phyloP scores from a whole-genome alignment of 2,113 vertebrate genomes.

The Poeciliopsis turrubarensis region DNA sequence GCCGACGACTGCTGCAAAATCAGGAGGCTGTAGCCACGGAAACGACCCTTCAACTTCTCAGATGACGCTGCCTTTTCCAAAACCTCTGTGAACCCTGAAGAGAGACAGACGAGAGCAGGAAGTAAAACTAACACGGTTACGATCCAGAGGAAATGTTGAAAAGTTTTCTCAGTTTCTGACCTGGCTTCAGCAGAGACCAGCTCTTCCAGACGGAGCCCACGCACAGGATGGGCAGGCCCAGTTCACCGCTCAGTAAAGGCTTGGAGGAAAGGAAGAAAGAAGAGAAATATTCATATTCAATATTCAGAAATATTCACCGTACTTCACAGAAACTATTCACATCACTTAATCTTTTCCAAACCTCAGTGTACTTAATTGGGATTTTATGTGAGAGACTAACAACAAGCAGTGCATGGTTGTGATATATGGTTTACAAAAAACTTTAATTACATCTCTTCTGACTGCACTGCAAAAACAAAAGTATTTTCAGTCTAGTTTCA shows the following conservation, averaged over 20 bases:
- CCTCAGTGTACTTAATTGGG: too few relatives aligned
- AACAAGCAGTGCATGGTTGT: too few relatives aligned
- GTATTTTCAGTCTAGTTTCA: too few relatives aligned
- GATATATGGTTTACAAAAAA: too few relatives aligned
- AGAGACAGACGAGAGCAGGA: not conserved
- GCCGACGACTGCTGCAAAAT: slow-evolving; percentile 84
- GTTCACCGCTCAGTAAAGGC: slow-evolving; percentile 80
- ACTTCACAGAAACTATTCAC: too few relatives aligned
- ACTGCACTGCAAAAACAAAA: too few relatives aligned
- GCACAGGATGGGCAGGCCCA: slow-evolving; percentile 90
- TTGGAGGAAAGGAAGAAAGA: slow-evolving; percentile 35
- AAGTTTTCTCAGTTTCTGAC: slow-evolving; percentile 66
- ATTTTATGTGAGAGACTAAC: too few relatives aligned
- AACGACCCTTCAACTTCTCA: slow-evolving; percentile 47
- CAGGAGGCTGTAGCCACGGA: slow-evolving; percentile 87
- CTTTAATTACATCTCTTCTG: too few relatives aligned
- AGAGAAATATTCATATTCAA: not conserved
- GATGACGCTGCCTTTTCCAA: slow-evolving; percentile 70
- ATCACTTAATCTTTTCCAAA: too few relatives aligned
- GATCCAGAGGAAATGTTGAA: not conserved
- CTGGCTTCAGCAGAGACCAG: slow-evolving; percentile 87
- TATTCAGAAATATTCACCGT: too few relatives aligned
- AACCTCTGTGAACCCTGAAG: slow-evolving; percentile 83
- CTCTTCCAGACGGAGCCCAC: slow-evolving; percentile 95
- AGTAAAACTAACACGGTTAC: not conserved